phyloP scores from a whole-genome alignment of 1,140 invertebrate genomes.

The Heliconius hewitsoni region DNA sequence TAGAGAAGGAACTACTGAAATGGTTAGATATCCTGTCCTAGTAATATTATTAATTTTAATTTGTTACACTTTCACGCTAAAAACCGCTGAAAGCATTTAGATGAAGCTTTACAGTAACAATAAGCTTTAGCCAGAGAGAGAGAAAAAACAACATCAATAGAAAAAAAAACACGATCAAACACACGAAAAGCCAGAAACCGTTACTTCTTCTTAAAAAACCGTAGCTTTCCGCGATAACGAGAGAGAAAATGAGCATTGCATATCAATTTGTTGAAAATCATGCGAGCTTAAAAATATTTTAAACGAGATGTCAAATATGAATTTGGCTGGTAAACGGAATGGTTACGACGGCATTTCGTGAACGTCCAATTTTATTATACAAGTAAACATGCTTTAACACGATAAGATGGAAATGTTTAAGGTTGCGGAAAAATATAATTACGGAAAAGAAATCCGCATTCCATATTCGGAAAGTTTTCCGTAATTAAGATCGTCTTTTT shows the following conservation, averaged over 20 bases:
- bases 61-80: too few relatives aligned
- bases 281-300: constrained; percentile 31
- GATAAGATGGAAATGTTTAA: constrained; percentile 30
- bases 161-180: neutral
- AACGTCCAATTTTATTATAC: constrained; percentile 33
- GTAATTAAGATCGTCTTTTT: neutral
- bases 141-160: neutral
- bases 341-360: constrained; percentile 32
- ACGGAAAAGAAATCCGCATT: neutral
- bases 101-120: too few relatives aligned
- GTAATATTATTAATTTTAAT: too few relatives aligned
- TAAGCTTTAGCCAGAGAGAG: neutral
- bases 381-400: constrained; percentile 32
- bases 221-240: neutral
- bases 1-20: too few relatives aligned
- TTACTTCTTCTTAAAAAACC: neutral
- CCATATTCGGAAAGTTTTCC: neutral
- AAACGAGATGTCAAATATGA: constrained; percentile 37
- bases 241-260: constrained; percentile 11
- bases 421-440: constrained; percentile 11
- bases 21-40: too few relatives aligned
- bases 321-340: constrained; percentile 24
- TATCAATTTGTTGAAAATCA: constrained; percentile 25
- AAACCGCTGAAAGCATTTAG: too few relatives aligned
- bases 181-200: neutral